Evolutionary conservation across 2,113 vertebrate species (phyloP).

Genomic region (Alethe castanea): DNA sequence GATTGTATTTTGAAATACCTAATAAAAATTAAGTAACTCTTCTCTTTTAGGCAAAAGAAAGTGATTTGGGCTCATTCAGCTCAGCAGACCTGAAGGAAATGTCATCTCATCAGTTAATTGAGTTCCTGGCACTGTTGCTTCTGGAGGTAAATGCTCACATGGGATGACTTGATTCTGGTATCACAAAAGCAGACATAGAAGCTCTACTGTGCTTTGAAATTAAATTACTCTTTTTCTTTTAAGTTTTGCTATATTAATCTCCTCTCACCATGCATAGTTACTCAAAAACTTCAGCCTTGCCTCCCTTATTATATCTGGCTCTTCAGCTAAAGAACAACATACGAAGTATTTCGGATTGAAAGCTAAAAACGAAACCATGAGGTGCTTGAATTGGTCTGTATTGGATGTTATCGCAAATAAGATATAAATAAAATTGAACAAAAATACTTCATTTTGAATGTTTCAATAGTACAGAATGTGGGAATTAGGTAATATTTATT

Average conservation of each 20-base stretch:
- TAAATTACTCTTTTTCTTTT: not conserved
- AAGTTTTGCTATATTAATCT: not conserved
- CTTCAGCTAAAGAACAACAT: not conserved
- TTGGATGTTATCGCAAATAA: not conserved
- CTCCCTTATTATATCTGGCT: not conserved
- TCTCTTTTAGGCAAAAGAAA: conserved; percentile 80
- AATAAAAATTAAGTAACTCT: not conserved
- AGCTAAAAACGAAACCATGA: not conserved
- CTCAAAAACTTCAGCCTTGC: not conserved
- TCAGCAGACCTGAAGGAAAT: conserved; percentile 81
- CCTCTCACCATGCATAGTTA: not conserved
- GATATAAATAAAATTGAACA: not conserved
- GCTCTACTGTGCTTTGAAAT: not conserved
- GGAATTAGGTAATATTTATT: not conserved
- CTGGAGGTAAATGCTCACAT: conserved; percentile 76
- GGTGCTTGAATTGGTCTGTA: not conserved
- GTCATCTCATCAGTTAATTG: conserved; percentile 89
- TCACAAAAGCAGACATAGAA: not conserved
- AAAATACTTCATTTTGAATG: not conserved
- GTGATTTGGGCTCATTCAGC: conserved; percentile 80
- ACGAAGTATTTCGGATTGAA: not conserved
- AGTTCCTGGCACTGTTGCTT: conserved; percentile 88
- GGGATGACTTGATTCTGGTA: not conserved
- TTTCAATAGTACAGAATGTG: not conserved
- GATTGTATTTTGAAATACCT: not conserved